Evolutionary conservation across 2,888 invertebrate species (phyloP).

Genomic region (Acronicta alni): DNA sequence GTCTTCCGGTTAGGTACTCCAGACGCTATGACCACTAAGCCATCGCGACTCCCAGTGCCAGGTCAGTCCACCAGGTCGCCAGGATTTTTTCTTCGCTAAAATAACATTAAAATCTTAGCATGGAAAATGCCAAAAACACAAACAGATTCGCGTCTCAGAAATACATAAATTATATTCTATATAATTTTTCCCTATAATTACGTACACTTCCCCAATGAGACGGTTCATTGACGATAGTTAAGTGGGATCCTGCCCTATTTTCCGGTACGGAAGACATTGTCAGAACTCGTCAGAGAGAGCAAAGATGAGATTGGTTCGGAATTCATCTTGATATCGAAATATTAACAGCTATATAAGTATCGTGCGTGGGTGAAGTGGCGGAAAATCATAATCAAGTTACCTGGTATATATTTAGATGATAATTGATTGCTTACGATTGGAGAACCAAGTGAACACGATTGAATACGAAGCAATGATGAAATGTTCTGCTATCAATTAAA

Average conservation of each 20-base stretch:
- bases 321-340: constrained; percentile 23
- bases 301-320: constrained; percentile 14
- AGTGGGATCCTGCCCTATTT: constrained; percentile 25
- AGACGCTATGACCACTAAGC: no score
- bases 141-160: no score
- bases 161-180: no score
- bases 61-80: no score
- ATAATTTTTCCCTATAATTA: neutral
- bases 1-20: no score
- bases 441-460: neutral
- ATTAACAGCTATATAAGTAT: constrained; percentile 25
- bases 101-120: no score
- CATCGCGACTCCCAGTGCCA: no score
- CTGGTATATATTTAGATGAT: neutral
- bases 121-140: no score
- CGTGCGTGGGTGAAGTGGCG: constrained; percentile 20
- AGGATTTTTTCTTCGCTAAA: no score
- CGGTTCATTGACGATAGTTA: constrained; percentile 1
- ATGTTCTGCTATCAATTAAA: no score
- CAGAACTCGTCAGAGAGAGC: constrained; percentile 1
- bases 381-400: constrained; percentile 15
- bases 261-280: neutral
- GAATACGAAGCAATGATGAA: no score
- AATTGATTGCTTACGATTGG: constrained; percentile 20
- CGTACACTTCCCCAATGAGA: neutral